phyloP scores from a whole-genome alignment of 2,113 vertebrate genomes.

The Chionis minor region DNA sequence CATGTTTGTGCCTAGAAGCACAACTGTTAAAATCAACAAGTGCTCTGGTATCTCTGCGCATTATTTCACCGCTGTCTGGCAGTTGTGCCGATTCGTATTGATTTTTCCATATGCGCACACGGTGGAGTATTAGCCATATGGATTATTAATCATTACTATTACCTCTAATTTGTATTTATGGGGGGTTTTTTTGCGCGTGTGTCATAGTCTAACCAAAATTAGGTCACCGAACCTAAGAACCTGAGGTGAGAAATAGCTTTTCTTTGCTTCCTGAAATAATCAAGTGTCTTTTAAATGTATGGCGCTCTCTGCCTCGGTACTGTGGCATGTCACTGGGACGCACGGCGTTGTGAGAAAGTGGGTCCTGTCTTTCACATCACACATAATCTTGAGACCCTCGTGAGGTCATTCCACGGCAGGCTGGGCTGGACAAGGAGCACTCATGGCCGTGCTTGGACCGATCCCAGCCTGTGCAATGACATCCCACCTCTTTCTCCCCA shows the following conservation, averaged over 20 bases:
- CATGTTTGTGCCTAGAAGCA: constrained; percentile 34
- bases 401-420: neutral
- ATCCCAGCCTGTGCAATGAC: neutral
- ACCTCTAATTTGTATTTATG: neutral
- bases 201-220: neutral
- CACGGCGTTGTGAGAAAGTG: fast-evolving
- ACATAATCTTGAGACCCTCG: neutral
- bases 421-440: neutral
- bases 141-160: constrained; percentile 31
- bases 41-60: neutral
- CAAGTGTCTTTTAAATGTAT: neutral
- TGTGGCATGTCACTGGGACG: neutral
- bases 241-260: neutral
- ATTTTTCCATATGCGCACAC: constrained; percentile 11
- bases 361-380: neutral
- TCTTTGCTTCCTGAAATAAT: neutral
- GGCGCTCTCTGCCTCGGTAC: neutral
- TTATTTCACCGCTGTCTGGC: neutral
- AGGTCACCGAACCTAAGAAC: neutral
- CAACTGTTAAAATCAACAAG: neutral
- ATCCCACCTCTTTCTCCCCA: neutral
- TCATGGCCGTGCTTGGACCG: neutral
- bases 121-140: neutral
- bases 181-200: neutral
- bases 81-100: fast-evolving